phyloP scores from a whole-genome alignment of 2,113 vertebrate species.

The Entosphenus tridentatus region DNA sequence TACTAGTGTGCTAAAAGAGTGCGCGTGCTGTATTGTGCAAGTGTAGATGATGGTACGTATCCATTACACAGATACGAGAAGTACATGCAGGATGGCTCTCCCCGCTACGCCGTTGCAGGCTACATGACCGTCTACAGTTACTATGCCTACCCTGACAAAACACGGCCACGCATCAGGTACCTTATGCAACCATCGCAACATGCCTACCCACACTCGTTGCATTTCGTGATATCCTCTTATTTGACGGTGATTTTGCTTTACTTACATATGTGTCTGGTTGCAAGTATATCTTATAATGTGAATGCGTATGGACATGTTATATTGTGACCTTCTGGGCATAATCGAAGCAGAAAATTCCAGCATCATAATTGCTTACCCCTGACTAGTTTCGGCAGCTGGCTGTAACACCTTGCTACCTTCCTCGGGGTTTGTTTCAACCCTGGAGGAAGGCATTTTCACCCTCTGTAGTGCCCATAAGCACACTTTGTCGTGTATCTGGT shows the following conservation, averaged over 20 bases:
- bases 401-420: no score
- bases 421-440: no score
- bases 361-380: background rate
- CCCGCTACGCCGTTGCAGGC: slow-evolving; percentile 94
- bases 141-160: slow-evolving; percentile 99
- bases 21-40: no score
- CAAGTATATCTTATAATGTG: background rate
- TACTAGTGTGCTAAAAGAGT: no score
- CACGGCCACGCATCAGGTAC: slow-evolving; percentile 98
- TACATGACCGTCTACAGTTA: slow-evolving; percentile 99
- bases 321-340: background rate
- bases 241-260: slow-evolving; percentile 21
- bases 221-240: slow-evolving; percentile 28
- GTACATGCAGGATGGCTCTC: slow-evolving; percentile 99
- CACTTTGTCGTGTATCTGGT: no score
- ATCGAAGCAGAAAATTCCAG: background rate
- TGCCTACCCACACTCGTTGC: slow-evolving; percentile 72
- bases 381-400: no score
- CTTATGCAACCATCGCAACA: slow-evolving; percentile 26
- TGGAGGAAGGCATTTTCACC: no score
- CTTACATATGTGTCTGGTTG: background rate
- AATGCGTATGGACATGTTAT: background rate
- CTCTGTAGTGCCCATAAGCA: no score
- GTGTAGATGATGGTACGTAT: no score
- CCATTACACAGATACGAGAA: slow-evolving; percentile 74